A percentile compares a stretch with the other conserved stretches of the same genome.
phyloP scores from a whole-genome alignment of 2,113 vertebrate species.

The Notothenia rossii region DNA sequence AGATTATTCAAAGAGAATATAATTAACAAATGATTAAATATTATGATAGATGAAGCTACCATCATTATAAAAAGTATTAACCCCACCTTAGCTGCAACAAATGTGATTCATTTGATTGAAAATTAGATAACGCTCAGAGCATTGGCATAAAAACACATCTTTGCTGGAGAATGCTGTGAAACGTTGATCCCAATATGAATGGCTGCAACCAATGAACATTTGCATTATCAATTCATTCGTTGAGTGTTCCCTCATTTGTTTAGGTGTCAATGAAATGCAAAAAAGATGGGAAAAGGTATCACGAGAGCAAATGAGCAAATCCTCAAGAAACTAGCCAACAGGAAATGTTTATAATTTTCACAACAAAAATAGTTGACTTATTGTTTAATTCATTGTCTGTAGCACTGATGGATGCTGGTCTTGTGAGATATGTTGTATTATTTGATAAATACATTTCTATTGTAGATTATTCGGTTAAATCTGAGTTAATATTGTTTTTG shows the following conservation, averaged over 20 bases:
- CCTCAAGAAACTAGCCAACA: background rate
- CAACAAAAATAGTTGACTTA: background rate
- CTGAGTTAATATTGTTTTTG: no score
- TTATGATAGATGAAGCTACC: background rate
- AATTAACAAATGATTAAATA: background rate
- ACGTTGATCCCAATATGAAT: background rate
- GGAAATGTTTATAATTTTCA: background rate
- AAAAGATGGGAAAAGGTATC: background rate
- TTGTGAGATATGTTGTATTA: background rate
- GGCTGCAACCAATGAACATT: no score
- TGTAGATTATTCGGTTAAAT: background rate
- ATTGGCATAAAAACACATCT: background rate
- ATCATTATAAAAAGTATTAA: background rate
- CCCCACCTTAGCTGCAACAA: background rate
- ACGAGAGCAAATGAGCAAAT: no score
- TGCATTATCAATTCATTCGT: no score
- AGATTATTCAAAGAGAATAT: background rate
- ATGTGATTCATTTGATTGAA: background rate
- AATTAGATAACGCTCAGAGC: no score
- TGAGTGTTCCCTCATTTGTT: no score
- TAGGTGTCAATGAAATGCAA: background rate
- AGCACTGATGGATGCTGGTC: background rate
- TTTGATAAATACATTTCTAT: background rate
- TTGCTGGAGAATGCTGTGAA: background rate
- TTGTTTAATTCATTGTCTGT: background rate